Evolutionary conservation across 2,113 vertebrate genomes (phyloP), one percentile per base, ranked within the genome.

Genomic region (Brachionichthys hirsutus): DNA sequence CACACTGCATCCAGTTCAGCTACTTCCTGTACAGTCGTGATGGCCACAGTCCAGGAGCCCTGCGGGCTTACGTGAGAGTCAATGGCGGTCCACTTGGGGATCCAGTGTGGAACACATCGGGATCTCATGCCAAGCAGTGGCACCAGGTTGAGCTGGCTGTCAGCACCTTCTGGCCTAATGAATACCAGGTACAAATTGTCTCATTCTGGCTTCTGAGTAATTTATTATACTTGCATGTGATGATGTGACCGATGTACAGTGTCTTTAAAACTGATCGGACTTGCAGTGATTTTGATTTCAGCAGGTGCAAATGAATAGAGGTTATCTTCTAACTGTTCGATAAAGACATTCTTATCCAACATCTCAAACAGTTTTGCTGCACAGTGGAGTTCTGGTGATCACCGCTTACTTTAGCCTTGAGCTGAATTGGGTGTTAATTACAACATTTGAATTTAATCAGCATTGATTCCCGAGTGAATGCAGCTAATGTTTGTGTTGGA

Each of bases 1-100:
- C 97, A 0, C 97, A 99, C 85, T 99, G 97, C 50, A 92, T 99
- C 35, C 95, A 98, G 88, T 99, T 99, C 92, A 98, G 95, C 88
- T 99, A 96, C 84, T 96, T 98, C 89, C 91, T 98, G 73, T 97
- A 95, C 79, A 95, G 94, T 84, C 89, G 93, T 3, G 96, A 98
- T 0, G 95, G 96, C 16, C 94, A 90, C 91, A 96, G 95, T 79
- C 96, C 97, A 0, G 97, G 97, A 78, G 90, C 92, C 0, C 89
- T 99, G 55, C 90, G 89, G 0, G 92, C 92, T 12, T 98, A 95
- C 0, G 95, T 98, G 6, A 89, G 94, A 0, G 97, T 98, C 73
- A 94, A 93, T 1, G 94, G 94, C 1, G 95, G 94, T 0, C 93
- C 93, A 0, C 76, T 95, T 69, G 97, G 96, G 71, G 93, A 92